Base-by-base conservation (phyloP, 1,140 invertebrate species). In the Macrocentrus cingulum region DNA sequence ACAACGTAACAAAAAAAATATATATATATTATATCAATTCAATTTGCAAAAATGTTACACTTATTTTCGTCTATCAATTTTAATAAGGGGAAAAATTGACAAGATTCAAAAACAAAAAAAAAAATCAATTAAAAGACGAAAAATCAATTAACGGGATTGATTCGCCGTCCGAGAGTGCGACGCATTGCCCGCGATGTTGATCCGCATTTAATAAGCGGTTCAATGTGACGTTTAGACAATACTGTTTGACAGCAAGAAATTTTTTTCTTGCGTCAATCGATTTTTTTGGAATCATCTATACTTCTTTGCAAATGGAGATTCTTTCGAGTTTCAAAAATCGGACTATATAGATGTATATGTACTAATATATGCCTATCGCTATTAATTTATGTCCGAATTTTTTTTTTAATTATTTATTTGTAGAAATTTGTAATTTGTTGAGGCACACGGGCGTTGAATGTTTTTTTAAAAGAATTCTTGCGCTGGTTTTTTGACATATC, bases 81-180 rank as follows among this genome's bases (percentile, higher is more conserved):
- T 32, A 44, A 42, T 45, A 13, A 54, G 15, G 19, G n/a, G 16
- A 29, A 7, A 54, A 37, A 25, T n/a, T 8, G 42, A 13, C 15
- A 41, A 58, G n/a, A 41, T 32, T 18, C 3, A 42, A 0, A 4
- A 45, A 36, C 36, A 48, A 45, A 18, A 41, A 39, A n/a, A n/a
- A 50, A 2, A 16, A n/a, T 15, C n/a, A 57, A 39, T 13, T 16
- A 15, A 48, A 11, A 36, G n/a, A 8, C 19, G 23, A 57, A 50
- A 29, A 11, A 48, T 19, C 8, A 50, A 57, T 19, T 5, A 50
- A 44, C 20, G 56, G 48, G 56, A 51, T 58, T 58, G 48, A 58
- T 51, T 58, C 56, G 48, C 56, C 56, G 56, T 58, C 56, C 56
- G 56, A 44, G 56, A 58, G 56, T 58, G 48, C 48, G 56, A 58